Evolutionary conservation across 2,888 invertebrate genomes (phyloP).

Genomic region (Saturnia japonica): DNA sequence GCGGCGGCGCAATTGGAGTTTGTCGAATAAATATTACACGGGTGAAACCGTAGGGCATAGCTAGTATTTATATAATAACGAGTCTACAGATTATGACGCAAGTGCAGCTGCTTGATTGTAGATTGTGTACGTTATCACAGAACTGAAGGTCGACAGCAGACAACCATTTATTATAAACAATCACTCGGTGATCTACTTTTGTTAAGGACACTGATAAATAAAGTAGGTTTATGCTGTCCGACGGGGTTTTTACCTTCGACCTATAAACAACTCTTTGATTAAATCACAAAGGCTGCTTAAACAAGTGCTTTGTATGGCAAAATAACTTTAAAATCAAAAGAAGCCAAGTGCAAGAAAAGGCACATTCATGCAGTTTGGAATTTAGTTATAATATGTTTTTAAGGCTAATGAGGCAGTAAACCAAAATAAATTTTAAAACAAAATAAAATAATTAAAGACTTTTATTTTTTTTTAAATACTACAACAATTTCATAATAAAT

Average conservation of each 20-base stretch:
- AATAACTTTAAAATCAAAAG: not conserved
- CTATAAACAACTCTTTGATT: not conserved
- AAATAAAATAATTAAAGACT: not conserved
- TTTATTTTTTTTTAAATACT: not conserved
- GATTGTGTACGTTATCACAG: conserved; percentile 22
- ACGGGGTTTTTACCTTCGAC: conserved; percentile 1
- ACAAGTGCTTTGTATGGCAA: not conserved
- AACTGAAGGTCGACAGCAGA: conserved; percentile 21
- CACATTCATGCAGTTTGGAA: not conserved
- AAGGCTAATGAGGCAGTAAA: not conserved
- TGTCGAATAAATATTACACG: too few relatives aligned
- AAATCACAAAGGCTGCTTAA: conserved; percentile 1
- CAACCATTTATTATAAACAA: conserved; percentile 32
- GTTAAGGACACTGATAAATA: conserved; percentile 31
- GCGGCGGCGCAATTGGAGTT: too few relatives aligned
- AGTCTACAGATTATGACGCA: not conserved
- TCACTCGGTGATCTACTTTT: conserved; percentile 35
- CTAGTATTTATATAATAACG: too few relatives aligned
- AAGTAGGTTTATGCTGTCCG: conserved; percentile 5
- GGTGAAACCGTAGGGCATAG: too few relatives aligned
- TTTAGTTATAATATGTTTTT: not conserved
- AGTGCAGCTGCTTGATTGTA: conserved; percentile 16
- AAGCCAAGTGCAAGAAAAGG: not conserved
- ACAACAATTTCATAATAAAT: not conserved
- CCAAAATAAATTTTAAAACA: too few relatives aligned